Base-by-base conservation (phyloP, 2,888 invertebrate genomes). In the Sminthurides aquaticus region DNA sequence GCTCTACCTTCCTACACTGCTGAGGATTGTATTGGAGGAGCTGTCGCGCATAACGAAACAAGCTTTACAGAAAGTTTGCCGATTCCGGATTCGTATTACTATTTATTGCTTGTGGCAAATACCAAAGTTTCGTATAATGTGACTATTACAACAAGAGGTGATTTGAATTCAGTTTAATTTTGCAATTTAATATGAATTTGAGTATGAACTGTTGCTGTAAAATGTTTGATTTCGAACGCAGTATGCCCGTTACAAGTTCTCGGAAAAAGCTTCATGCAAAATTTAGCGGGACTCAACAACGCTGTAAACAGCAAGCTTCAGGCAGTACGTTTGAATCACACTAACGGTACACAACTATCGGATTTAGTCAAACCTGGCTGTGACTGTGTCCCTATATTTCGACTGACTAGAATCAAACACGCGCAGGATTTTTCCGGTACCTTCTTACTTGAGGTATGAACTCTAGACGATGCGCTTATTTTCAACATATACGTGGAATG, bases 61-160 rank as follows among this genome's bases (percentile, higher is more conserved):
- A 77, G 79, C 20, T 64, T 60, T 48, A 73, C 71, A 2, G 79
- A 79, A 76, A 71, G 73, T 20, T 76, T 79, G 49, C 81, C 81
- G 1, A 79, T 75, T 67, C 79, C 80, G 63, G 79, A 81, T 68
- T 78, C 78, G 48, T 81, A 81, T 75, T 81, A 81, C 73, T 81
- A 81, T 75, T 71, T 82, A 54, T 75, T 81, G 68, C 76, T 82
- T 29, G 76, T 79, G 24, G 78, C 81, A 1, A 78, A 77, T 66
- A 78, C 78, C 63, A 76, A 78, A 57, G 78, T 80, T 57, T 76
- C 77, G 25, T 79, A 80, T 67, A 79, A 78, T 65, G 71, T 81
- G 27, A 76, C 79, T 69, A 77, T 81, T 60, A 75, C 74, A 1
- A 75, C 76, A 5, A 68, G 70, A 69, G 72, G 74, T 73, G 64